Conservation (phyloP, 2,888 invertebrate species). For the Ennomos quercinarius region DNA sequence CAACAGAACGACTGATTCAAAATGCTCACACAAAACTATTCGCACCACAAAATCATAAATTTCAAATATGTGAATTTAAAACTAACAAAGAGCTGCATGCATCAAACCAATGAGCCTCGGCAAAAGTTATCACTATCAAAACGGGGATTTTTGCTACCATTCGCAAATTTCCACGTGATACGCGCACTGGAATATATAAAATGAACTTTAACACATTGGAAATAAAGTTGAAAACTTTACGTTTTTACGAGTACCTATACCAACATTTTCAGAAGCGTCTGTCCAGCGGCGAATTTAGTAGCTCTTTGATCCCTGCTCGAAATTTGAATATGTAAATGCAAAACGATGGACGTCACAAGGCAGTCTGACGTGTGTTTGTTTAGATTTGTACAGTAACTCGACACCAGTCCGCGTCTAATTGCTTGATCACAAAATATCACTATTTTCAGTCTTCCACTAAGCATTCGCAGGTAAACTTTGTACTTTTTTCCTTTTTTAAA, state of each 20-base stretch:
- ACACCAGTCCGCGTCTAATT: background rate
- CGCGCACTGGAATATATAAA: background rate
- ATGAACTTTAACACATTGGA: background rate
- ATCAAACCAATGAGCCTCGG: constrained; percentile 24
- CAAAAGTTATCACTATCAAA: constrained; percentile 22
- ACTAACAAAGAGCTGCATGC: constrained; percentile 18
- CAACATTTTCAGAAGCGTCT: constrained; percentile 40
- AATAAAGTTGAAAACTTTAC: constrained; percentile 6
- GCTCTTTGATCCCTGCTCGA: constrained; percentile 61
- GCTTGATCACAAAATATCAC: too few species aligned
- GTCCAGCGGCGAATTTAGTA: constrained; percentile 44
- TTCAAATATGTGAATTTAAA: constrained; percentile 9
- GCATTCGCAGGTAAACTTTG: too few species aligned
- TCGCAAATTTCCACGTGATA: constrained; percentile 6
- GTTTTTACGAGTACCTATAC: constrained; percentile 26
- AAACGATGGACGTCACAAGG: constrained; percentile 35
- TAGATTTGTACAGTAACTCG: constrained; percentile 8
- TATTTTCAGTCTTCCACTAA: too few species aligned
- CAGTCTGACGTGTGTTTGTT: constrained; percentile 4
- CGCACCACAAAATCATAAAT: constrained; percentile 16
- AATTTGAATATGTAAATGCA: constrained; percentile 71
- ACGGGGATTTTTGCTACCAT: constrained; percentile 17
- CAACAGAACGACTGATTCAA: background rate
- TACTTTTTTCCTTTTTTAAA: too few species aligned
- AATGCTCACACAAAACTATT: background rate